A percentile compares a stretch with the other conserved stretches of the same genome.
Evolutionary conservation across 2,888 invertebrate species (phyloP).

Genomic region (Mesoligia furuncula): DNA sequence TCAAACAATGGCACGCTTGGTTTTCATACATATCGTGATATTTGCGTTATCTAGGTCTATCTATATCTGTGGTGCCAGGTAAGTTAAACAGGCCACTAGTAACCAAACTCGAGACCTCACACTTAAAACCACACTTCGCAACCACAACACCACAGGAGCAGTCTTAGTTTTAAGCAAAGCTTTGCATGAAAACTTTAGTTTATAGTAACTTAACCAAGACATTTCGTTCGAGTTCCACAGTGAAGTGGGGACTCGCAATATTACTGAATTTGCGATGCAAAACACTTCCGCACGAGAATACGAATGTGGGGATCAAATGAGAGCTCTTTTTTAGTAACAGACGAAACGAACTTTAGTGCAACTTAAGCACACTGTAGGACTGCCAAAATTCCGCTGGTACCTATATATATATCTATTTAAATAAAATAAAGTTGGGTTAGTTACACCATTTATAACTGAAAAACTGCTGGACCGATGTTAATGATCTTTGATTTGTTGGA

Average conservation of each 20-base stretch:
- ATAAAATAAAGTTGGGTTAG: too few species aligned
- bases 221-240: constrained; percentile 37
- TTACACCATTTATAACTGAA: too few species aligned
- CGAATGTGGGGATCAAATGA: neutral
- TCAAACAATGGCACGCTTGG: too few species aligned
- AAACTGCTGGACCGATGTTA: too few species aligned
- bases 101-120: neutral
- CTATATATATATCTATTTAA: too few species aligned
- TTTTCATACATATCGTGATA: too few species aligned
- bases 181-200: constrained; percentile 29
- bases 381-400: neutral
- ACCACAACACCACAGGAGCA: neutral
- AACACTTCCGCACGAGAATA: constrained; percentile 22
- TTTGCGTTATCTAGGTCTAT: too few species aligned
- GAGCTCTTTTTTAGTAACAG: neutral
- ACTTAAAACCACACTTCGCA: neutral
- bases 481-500: too few species aligned
- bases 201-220: constrained; percentile 34
- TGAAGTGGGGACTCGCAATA: constrained; percentile 41
- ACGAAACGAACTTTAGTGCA: neutral
- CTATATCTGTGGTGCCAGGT: neutral
- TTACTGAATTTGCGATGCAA: constrained; percentile 63
- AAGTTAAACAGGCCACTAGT: neutral
- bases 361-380: neutral
- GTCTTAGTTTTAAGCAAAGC: constrained; percentile 27